These are phyloP conservation scores for Phania funesta DNA, from an alignment of 2,888 invertebrate species.

Conservation along the genomic window DNA sequence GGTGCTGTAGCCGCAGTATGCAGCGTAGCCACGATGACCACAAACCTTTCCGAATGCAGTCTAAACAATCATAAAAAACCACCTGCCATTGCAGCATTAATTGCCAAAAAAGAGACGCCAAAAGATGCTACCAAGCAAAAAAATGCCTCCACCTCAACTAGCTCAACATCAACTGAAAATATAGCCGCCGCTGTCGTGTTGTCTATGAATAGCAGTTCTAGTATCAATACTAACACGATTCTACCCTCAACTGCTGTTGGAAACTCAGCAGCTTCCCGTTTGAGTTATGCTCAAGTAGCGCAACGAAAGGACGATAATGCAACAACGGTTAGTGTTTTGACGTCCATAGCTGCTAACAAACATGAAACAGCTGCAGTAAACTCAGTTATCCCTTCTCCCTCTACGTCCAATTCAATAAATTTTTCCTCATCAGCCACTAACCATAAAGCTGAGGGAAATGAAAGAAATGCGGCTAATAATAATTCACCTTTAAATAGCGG, in stretches of 20 bases:
- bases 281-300: constrained; percentile 86
- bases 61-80: constrained; percentile 75
- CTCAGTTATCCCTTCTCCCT: constrained; percentile 13
- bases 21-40: constrained; percentile 83
- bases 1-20: constrained; percentile 69
- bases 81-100: constrained; percentile 72
- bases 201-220: constrained; percentile 38
- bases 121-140: constrained; percentile 76
- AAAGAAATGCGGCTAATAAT: constrained; percentile 30
- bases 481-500: constrained; percentile 33
- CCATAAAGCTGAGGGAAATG: constrained; percentile 50
- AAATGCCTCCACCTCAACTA: constrained; percentile 75
- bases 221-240: constrained; percentile 2
- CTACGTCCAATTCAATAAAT: constrained; percentile 17
- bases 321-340: constrained; percentile 58
- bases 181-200: constrained; percentile 62
- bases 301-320: constrained; percentile 82
- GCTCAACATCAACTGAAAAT: constrained; percentile 75
- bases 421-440: constrained; percentile 49
- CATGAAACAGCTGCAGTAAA: constrained; percentile 51
- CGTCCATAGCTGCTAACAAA: constrained; percentile 64
- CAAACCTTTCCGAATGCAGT: constrained; percentile 76
- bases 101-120: constrained; percentile 73
- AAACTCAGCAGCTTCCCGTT: constrained; percentile 73
- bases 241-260: constrained; percentile 66